These are phyloP conservation scores for Hippocampus comes DNA, from an alignment of 2,113 vertebrate genomes.

Conservation along the genomic window DNA sequence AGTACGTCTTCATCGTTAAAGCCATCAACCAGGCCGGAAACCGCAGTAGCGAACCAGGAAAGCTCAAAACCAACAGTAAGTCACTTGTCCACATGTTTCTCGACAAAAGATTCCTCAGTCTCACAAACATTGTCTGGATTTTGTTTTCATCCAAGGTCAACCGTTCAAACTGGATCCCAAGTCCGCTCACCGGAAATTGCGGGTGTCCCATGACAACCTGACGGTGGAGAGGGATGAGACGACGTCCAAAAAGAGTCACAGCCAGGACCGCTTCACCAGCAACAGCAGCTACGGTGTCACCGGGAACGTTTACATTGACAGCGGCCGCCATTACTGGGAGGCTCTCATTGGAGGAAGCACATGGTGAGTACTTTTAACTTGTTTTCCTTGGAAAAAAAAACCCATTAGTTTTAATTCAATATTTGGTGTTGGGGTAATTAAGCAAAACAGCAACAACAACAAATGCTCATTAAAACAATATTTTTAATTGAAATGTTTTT, in stretches of 20 bases:
- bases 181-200: slow-evolving; percentile 92
- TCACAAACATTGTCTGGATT: not conserved
- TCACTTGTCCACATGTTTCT: slow-evolving; percentile 10
- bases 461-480: not conserved
- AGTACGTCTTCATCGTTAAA: slow-evolving; percentile 96
- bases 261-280: slow-evolving; percentile 91
- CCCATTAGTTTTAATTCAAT: not conserved
- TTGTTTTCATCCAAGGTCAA: slow-evolving; percentile 76
- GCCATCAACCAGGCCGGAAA: slow-evolving; percentile 97
- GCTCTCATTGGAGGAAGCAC: slow-evolving; percentile 95
- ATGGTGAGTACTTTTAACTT: slow-evolving; percentile 74
- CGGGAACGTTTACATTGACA: slow-evolving; percentile 96
- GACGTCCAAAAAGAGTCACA: slow-evolving; percentile 93
- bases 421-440: not conserved
- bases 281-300: slow-evolving; percentile 91
- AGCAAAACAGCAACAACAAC: too few relatives aligned
- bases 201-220: slow-evolving; percentile 93
- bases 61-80: slow-evolving; percentile 97
- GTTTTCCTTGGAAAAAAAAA: not conserved
- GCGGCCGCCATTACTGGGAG: slow-evolving; percentile 97
- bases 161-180: slow-evolving; percentile 97
- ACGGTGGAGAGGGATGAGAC: slow-evolving; percentile 95
- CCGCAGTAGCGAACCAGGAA: slow-evolving; percentile 91
- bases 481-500: not conserved
- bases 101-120: not conserved